Evolutionary conservation across 2,797 vertebrate species (phyloP).

Genomic region (Muraenolepis orangiensis): DNA sequence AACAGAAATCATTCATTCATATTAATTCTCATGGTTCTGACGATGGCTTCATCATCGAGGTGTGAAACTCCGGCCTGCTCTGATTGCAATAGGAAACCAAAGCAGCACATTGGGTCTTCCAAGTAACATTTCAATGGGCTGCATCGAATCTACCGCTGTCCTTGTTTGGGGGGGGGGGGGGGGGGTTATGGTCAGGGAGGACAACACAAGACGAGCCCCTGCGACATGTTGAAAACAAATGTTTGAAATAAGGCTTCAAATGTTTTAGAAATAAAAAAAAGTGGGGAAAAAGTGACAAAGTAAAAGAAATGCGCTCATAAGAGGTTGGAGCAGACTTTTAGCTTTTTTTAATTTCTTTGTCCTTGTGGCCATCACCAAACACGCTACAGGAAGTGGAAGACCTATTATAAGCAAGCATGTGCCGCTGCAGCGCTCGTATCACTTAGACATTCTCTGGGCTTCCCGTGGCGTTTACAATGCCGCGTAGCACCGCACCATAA

Average conservation of each 20-base stretch:
- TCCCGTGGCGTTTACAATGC: background rate
- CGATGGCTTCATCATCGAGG: background rate
- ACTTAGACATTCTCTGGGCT: background rate
- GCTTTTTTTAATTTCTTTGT: background rate
- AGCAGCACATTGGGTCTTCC: too few relatives aligned
- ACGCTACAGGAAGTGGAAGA: background rate
- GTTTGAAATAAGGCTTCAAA: background rate
- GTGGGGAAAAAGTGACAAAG: background rate
- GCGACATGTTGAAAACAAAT: background rate
- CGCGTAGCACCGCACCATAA: background rate
- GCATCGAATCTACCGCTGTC: too few relatives aligned
- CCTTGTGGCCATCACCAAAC: background rate
- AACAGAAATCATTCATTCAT: background rate
- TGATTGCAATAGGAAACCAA: too few relatives aligned
- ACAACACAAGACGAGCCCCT: background rate
- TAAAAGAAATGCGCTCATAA: background rate
- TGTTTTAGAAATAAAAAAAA: background rate
- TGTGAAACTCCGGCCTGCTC: background rate
- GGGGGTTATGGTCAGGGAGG: too few relatives aligned
- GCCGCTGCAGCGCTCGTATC: background rate
- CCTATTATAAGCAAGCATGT: background rate
- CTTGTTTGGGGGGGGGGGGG: too few relatives aligned
- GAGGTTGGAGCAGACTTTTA: too few relatives aligned
- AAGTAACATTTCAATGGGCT: too few relatives aligned
- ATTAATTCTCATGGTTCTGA: too few relatives aligned